A percentile compares a stretch with the other conserved stretches of the same genome.
Evolutionary conservation across 2,113 vertebrate genomes (phyloP).

Genomic region (Narcine bancroftii): DNA sequence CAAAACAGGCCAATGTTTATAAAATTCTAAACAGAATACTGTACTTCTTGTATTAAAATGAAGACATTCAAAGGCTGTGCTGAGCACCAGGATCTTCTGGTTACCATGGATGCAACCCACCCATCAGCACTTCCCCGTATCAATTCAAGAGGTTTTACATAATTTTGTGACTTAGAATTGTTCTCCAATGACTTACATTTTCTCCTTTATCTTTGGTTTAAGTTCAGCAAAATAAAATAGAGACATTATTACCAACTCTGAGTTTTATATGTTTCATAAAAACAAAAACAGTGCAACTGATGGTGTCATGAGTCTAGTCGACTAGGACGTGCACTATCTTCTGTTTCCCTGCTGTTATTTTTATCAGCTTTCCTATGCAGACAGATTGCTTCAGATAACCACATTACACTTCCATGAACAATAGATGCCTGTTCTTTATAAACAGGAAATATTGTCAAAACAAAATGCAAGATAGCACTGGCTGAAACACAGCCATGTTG

Average conservation of each 20-base stretch:
- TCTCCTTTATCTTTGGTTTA: not conserved
- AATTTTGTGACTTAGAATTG: not conserved
- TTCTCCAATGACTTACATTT: no score
- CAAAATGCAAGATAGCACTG: slow-evolving; percentile 26
- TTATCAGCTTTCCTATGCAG: slow-evolving; percentile 41
- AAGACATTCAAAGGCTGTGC: slow-evolving; percentile 17
- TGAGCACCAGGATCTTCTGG: slow-evolving; percentile 21
- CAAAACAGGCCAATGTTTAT: not conserved
- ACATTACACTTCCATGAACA: slow-evolving; percentile 21
- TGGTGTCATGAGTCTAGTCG: slow-evolving; percentile 35
- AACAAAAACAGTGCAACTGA: not conserved
- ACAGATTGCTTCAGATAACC: slow-evolving; percentile 41
- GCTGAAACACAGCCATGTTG: slow-evolving; percentile 38
- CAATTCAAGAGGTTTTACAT: slow-evolving; percentile 26
- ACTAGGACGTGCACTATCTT: not conserved
- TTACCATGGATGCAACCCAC: slow-evolving; percentile 26
- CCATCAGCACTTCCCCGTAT: not conserved
- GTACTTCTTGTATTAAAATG: slow-evolving; percentile 17
- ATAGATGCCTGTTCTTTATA: slow-evolving; percentile 26
- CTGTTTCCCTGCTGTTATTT: slow-evolving; percentile 35
- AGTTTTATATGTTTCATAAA: not conserved
- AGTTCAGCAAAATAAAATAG: not conserved
- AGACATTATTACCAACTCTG: not conserved
- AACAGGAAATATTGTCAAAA: slow-evolving; percentile 41
- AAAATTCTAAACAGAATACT: not conserved